A percentile compares a stretch with the other conserved stretches of the same genome.
Evolutionary conservation across 30 jellyfish, hydroid and myxozoan species (phyloP).

Genomic region (Pelagia noctiluca): DNA sequence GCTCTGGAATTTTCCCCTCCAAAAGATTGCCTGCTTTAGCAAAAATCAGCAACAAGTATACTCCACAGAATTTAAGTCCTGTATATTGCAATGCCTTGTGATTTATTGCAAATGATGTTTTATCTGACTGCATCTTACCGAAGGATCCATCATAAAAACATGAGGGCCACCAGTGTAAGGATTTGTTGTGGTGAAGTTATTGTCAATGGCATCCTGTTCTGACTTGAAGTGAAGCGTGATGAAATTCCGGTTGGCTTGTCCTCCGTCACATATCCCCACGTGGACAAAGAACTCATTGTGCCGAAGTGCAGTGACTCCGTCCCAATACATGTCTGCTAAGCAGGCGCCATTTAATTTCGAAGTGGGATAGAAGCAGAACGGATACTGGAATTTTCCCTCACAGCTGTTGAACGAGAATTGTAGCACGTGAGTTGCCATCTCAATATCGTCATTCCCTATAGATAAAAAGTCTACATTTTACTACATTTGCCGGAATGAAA

Average conservation of each 20-base stretch:
- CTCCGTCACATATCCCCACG: constrained; percentile 21
- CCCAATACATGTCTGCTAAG: constrained; percentile 11
- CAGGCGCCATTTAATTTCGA: constrained; percentile 2
- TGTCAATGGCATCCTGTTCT: background rate
- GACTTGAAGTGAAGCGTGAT: background rate
- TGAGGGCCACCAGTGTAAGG: background rate
- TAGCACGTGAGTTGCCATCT: constrained; percentile 18
- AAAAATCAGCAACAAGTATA: too few species aligned
- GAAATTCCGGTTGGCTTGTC: background rate
- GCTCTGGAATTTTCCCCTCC: background rate
- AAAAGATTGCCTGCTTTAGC: background rate
- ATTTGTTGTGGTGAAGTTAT: background rate
- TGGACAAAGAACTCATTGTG: background rate
- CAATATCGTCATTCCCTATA: constrained; percentile 15
- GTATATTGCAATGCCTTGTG: too few species aligned
- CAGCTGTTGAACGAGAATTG: constrained; percentile 19
- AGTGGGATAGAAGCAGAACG: constrained; percentile 9
- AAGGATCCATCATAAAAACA: constrained; percentile 22
- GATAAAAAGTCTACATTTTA: too few species aligned
- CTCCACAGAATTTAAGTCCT: too few species aligned
- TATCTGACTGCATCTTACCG: background rate
- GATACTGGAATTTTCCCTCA: constrained; percentile 11
- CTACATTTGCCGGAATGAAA: too few species aligned
- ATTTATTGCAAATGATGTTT: background rate
- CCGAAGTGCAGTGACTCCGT: constrained; percentile 13